phyloP scores from a whole-genome alignment of 2,113 vertebrate species.

The Pyrgilauda ruficollis region DNA sequence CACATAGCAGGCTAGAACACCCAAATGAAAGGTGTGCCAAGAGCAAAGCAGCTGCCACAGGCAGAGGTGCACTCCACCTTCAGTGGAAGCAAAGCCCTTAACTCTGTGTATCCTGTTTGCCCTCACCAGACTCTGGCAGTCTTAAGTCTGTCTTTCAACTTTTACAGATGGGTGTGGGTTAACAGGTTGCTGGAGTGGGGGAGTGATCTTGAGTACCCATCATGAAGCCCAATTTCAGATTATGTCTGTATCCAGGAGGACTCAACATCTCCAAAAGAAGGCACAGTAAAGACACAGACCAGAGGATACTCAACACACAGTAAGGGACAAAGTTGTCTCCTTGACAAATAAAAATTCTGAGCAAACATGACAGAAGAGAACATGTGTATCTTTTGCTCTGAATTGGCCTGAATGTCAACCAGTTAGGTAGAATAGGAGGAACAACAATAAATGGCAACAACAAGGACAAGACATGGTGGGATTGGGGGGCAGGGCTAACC shows the following conservation, averaged over 20 bases:
- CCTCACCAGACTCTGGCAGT: neutral
- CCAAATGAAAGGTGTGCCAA: fast-evolving
- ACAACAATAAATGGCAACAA: neutral
- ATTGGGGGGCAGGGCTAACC: fast-evolving
- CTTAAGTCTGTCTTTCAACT: neutral
- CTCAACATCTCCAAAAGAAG: neutral
- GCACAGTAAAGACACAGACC: neutral
- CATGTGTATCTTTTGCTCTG: neutral
- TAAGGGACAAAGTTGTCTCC: neutral
- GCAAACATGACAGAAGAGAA: neutral
- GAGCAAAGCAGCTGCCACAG: fast-evolving
- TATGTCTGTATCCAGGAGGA: neutral
- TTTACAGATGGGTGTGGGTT: neutral
- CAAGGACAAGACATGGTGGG: fast-evolving
- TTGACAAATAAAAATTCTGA: neutral
- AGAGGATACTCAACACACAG: neutral
- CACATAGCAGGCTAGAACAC: neutral
- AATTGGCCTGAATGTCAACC: neutral
- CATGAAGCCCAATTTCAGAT: neutral
- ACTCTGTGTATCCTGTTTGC: neutral
- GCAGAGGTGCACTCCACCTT: neutral
- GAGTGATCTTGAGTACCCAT: neutral
- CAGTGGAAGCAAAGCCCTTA: neutral
- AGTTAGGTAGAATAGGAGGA: neutral
- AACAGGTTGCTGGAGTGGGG: neutral